Evolutionary conservation across 2,797 vertebrate species (phyloP).

Genomic region (Denticeps clupeoides): DNA sequence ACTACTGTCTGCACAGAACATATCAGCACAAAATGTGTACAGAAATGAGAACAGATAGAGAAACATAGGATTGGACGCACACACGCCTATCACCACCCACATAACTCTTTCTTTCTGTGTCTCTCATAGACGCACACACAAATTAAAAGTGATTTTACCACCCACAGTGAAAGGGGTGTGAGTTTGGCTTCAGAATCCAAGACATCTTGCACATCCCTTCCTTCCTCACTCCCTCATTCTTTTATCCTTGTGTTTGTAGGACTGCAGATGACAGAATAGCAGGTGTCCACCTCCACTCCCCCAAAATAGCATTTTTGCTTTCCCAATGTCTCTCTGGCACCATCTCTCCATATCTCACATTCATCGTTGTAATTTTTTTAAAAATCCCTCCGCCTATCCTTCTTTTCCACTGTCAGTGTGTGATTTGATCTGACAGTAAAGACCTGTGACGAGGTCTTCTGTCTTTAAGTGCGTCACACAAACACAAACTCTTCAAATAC

Average conservation of each 20-base stretch:
- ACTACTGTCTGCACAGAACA: conserved; percentile 1
- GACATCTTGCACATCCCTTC: conserved; percentile 50
- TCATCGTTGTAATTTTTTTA: neutral
- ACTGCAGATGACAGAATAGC: neutral
- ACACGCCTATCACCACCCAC: conserved; percentile 1
- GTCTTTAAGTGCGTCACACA: neutral
- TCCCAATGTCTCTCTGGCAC: neutral
- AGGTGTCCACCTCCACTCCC: neutral
- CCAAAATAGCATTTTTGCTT: neutral
- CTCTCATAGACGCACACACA: conserved; percentile 9
- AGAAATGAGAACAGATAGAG: neutral
- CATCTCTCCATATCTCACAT: neutral
- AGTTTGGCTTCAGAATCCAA: conserved; percentile 51
- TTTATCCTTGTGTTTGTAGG: neutral
- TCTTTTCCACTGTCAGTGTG: neutral
- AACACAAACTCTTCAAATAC: no score
- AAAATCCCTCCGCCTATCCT: neutral
- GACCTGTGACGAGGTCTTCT: neutral
- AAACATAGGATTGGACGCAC: no score
- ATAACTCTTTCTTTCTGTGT: neutral
- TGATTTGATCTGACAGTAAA: neutral
- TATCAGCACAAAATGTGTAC: neutral
- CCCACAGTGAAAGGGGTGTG: neutral
- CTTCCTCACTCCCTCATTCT: conserved; percentile 10
- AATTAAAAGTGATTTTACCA: no score